These are phyloP conservation scores for Uromys caudimaculatus DNA, from an alignment of 2,797 vertebrate genomes.

Conservation along the genomic window DNA sequence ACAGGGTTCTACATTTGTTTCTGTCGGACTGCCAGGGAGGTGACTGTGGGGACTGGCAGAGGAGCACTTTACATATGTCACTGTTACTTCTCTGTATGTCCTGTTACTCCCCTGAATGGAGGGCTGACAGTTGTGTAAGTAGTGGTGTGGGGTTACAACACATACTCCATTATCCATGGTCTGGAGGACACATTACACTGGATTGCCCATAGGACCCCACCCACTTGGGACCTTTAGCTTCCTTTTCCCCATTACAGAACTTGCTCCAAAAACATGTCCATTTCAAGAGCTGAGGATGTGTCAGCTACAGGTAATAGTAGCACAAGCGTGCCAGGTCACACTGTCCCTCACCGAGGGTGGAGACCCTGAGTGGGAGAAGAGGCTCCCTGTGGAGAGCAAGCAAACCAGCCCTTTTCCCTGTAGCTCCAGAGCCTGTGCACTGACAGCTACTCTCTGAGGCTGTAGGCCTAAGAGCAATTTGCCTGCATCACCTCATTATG, in stretches of 20 bases:
- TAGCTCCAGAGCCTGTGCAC: neutral
- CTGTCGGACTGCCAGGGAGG: neutral
- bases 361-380: neutral
- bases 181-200: neutral
- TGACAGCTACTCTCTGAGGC: neutral
- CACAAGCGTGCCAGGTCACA: neutral
- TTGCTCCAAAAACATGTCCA: neutral
- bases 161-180: neutral
- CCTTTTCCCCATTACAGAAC: neutral
- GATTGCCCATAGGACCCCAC: neutral
- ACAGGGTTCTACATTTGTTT: neutral
- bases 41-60: neutral
- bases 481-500: neutral
- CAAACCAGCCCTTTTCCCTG: neutral
- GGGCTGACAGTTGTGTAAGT: neutral
- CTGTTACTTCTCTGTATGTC: neutral
- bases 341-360: too few species aligned
- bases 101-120: neutral
- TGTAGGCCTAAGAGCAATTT: neutral
- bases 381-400: neutral
- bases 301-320: neutral
- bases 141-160: neutral
- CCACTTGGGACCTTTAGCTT: neutral
- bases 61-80: neutral
- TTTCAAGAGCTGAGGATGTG: neutral